Conservation (phyloP, 1,140 invertebrate species). For the Ostrea edulis region DNA sequence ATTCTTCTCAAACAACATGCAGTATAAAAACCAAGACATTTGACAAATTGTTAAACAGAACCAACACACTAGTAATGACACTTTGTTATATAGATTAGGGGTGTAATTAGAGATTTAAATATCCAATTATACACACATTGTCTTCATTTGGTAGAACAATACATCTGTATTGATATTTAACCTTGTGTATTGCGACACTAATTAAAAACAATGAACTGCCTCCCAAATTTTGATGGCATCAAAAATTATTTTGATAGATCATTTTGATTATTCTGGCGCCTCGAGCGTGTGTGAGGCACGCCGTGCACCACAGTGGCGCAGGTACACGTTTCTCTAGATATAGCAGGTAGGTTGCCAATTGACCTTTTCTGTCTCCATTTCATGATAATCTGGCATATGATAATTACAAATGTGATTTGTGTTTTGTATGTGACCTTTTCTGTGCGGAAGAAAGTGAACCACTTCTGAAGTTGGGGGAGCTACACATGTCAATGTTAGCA, state of each 20-base stretch:
- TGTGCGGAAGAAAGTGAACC: too few species aligned
- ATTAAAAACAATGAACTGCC: neutral
- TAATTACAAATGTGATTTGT: too few species aligned
- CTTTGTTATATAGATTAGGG: neutral
- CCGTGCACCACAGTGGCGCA: neutral
- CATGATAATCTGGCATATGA: neutral
- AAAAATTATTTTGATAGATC: constrained; percentile 24
- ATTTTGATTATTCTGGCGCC: neutral
- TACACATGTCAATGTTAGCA: too few species aligned
- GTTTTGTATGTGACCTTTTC: too few species aligned
- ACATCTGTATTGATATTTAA: neutral
- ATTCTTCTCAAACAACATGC: too few species aligned
- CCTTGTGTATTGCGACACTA: neutral
- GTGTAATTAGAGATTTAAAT: neutral
- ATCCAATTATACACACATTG: neutral
- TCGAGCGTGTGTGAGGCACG: neutral
- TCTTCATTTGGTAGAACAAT: neutral
- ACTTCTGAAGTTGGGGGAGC: too few species aligned
- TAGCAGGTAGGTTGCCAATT: constrained; percentile 16
- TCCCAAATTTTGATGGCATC: neutral
- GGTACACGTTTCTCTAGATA: neutral
- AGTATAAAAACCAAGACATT: too few species aligned
- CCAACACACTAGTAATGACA: too few species aligned
- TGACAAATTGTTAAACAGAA: too few species aligned
- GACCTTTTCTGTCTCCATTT: neutral